Conservation (phyloP, 2,113 vertebrate genomes). For the Oryctolagus cuniculus region DNA sequence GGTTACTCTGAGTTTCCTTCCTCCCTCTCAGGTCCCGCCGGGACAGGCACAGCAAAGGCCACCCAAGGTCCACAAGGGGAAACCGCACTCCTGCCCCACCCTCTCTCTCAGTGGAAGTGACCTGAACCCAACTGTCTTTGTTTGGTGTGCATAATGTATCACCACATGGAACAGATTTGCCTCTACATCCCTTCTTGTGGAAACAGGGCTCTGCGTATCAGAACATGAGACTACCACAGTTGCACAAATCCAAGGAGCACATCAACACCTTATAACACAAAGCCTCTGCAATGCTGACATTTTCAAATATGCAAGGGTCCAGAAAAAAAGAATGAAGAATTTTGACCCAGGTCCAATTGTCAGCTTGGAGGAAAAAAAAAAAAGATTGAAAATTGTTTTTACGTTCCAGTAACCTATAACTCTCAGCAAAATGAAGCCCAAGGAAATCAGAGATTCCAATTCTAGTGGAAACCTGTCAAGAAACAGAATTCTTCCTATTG, state of each 20-base stretch:
- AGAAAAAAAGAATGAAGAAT: neutral
- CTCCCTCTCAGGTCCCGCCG: neutral
- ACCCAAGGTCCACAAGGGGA: neutral
- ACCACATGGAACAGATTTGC: neutral
- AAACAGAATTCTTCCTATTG: neutral
- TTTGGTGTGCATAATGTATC: too few species aligned
- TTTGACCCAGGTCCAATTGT: neutral
- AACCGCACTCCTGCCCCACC: too few species aligned
- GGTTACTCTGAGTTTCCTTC: neutral
- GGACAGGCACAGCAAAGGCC: neutral
- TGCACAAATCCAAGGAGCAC: neutral
- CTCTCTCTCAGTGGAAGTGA: too few species aligned
- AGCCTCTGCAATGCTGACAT: neutral
- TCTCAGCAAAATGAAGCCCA: neutral
- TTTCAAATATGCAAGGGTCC: neutral
- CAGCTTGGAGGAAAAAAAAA: neutral
- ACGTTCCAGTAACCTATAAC: neutral
- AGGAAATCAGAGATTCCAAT: neutral
- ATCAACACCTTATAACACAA: neutral
- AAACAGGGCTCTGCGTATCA: neutral
- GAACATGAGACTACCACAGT: neutral
- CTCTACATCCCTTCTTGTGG: neutral
- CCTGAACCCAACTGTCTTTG: neutral
- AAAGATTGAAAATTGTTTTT: neutral
- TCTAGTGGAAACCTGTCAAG: neutral